Evolutionary conservation across 2,888 invertebrate genomes (phyloP).

Genomic region (Tineola bisselliella): DNA sequence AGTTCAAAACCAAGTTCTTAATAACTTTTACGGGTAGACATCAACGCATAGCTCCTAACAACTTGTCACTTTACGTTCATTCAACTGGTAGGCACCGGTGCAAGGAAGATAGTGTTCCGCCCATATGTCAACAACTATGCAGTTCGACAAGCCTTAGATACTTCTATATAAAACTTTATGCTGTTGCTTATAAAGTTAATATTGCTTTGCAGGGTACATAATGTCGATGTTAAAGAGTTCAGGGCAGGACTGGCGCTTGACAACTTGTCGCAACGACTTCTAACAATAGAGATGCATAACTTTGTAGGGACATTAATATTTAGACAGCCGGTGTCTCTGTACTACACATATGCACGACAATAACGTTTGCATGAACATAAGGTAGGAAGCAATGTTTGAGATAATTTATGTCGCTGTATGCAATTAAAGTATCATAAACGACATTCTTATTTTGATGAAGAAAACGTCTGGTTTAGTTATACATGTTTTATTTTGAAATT

Average conservation of each 20-base stretch:
- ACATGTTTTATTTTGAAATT: background rate
- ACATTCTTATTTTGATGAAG: background rate
- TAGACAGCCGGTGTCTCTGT: conserved; percentile 12
- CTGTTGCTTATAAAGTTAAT: background rate
- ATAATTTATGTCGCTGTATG: background rate
- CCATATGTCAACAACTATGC: conserved; percentile 11
- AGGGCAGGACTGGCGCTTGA: conserved; percentile 6
- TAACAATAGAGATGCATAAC: conserved; percentile 16
- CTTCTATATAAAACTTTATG: background rate
- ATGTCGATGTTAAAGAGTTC: conserved; percentile 3
- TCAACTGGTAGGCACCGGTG: conserved; percentile 11
- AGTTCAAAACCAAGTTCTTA: background rate
- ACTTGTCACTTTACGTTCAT: conserved; percentile 7
- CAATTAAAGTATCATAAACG: background rate
- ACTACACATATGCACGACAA: background rate
- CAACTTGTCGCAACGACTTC: conserved; percentile 14
- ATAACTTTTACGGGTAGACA: background rate
- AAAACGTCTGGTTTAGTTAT: background rate
- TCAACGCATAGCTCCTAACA: background rate
- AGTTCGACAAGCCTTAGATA: background rate
- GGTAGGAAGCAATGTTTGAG: background rate
- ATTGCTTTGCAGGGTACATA: background rate
- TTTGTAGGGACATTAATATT: conserved; percentile 14
- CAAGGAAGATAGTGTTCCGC: conserved; percentile 1
- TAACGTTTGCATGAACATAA: conserved; percentile 3